Conservation (phyloP, 2,797 vertebrate genomes). For the Hydrolagus colliei region DNA sequence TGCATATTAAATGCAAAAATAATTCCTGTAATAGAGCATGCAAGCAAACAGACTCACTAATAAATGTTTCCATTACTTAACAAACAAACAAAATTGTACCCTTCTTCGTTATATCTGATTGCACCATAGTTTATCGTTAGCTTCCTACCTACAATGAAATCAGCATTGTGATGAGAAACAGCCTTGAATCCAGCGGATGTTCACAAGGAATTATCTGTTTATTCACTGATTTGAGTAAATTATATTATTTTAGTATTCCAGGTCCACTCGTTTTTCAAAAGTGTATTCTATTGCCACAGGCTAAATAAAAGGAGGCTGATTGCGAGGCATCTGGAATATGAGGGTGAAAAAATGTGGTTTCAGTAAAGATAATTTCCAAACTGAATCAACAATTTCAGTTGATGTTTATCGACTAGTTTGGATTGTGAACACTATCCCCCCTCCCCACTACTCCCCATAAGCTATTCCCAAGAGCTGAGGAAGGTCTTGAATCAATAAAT, state of each 20-base stretch:
- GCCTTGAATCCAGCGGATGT: background rate
- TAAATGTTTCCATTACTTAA: background rate
- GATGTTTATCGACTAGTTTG: background rate
- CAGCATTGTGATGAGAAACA: background rate
- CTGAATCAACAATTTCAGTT: background rate
- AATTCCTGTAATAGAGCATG: background rate
- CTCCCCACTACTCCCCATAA: background rate
- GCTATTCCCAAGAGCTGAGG: no score
- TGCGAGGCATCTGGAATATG: no score
- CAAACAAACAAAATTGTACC: background rate
- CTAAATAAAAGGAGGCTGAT: no score
- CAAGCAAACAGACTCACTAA: background rate
- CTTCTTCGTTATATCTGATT: constrained; percentile 10
- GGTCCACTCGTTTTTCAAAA: background rate
- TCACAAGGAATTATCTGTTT: background rate
- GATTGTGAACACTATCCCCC: background rate
- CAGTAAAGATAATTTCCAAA: no score
- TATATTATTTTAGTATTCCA: background rate
- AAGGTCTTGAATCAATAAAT: background rate
- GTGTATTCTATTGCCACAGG: no score
- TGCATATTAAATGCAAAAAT: background rate
- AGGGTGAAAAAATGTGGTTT: no score
- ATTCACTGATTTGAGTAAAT: background rate
- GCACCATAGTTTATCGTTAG: background rate
- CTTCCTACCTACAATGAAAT: background rate